Base-by-base conservation (phyloP, 53 echinoderm and acorn worm species). In the Arbacia lixula region DNA sequence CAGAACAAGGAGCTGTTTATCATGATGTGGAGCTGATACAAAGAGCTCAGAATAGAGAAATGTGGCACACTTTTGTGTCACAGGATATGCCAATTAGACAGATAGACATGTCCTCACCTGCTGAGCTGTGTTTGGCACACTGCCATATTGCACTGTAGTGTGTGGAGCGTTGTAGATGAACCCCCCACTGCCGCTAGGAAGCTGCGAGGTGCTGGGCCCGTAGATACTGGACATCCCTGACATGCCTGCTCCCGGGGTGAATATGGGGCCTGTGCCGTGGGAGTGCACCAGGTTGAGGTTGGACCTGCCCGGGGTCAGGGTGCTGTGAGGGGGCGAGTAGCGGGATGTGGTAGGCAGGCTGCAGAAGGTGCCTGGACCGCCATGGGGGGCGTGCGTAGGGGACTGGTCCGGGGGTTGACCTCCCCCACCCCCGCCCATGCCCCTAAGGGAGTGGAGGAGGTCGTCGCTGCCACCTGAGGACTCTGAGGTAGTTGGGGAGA, bases 91-190 rank as follows among this genome's bases (percentile, higher is more conserved):
- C n/a, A n/a, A n/a, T n/a, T n/a, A n/a, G n/a, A n/a, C n/a, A n/a
- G n/a, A n/a, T 11, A 40, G 30, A n/a, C 41, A 71, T 30, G 33
- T 36, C 6, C 91, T 84, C 57, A 92, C 92, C 83, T 92, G 92
- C 72, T 88, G 88, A 54, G 92, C 85, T 25, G 92, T 88, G 14
- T 85, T 85, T 41, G 92, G 92, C 66, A 92, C 75, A 28, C 81
- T 71, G 9, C 88, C 92, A 68, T 92, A 92, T 51, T 82, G 85
- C 19, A 85, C 85, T 49, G 88, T 68, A 41, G 92, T 88, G 14
- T 79, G 72, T n/a, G 92, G 92, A 12, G 88, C 85, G 37, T 88
- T 92, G 37, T 88, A 86, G 52, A 68, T 51, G 42, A 62, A 22
- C 68, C 21, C 19, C 17, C 42, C 43, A 46, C 25, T 60, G 31